Conservation (phyloP, 2,113 vertebrate genomes). For the Microcebus tavaratra region DNA sequence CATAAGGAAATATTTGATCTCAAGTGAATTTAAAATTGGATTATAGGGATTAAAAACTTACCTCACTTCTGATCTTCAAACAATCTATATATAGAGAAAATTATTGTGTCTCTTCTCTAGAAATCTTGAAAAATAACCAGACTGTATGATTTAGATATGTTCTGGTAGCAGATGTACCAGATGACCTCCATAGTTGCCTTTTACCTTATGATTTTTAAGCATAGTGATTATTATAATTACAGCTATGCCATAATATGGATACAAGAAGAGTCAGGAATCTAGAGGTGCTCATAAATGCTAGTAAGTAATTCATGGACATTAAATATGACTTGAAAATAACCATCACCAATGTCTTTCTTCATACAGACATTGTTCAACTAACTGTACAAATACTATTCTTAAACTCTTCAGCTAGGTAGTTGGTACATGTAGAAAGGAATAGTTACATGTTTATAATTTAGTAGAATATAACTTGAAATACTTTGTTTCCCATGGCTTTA, state of each 20-base stretch:
- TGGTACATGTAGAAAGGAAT: background rate
- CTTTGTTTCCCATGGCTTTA: slow-evolving; percentile 10
- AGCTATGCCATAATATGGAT: background rate
- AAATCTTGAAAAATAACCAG: background rate
- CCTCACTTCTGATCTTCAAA: background rate
- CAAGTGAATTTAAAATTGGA: slow-evolving; percentile 25
- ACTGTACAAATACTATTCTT: slow-evolving; percentile 20
- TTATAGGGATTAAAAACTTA: background rate
- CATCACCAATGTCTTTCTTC: background rate
- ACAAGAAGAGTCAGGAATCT: slow-evolving; percentile 3
- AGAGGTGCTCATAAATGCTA: slow-evolving; percentile 25
- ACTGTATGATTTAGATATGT: background rate
- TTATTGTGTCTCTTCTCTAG: background rate
- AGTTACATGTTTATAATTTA: background rate
- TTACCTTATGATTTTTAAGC: slow-evolving; percentile 37
- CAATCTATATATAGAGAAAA: background rate
- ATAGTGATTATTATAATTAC: slow-evolving; percentile 35
- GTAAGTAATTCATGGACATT: slow-evolving; percentile 8
- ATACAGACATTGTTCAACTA: slow-evolving; percentile 11
- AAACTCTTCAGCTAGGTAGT: slow-evolving; percentile 20
- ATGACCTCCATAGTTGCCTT: background rate
- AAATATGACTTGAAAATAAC: slow-evolving; percentile 35
- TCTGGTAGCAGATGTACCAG: background rate
- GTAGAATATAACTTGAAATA: background rate
- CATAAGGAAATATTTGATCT: slow-evolving; percentile 20